Evolutionary conservation across 1,140 invertebrate species (phyloP), one percentile per base, ranked within the genome.

Genomic region (Colletes latitarsis): DNA sequence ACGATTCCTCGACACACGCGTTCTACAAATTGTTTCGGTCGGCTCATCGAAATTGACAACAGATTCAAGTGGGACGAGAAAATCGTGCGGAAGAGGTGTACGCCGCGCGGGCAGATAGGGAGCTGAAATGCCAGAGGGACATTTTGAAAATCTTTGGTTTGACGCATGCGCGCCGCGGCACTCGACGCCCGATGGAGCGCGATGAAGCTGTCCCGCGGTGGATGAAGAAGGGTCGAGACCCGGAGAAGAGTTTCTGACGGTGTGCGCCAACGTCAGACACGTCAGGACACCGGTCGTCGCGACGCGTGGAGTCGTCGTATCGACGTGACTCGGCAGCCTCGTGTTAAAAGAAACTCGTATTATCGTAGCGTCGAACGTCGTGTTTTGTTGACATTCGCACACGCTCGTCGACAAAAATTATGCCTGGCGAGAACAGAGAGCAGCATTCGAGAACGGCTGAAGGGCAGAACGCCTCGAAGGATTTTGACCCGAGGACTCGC

Each of bases 101-200:
- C 41, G 63, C 60, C n/a, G 14, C 21, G 17, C 17, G 41, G 82
- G 5, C 46, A 39, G 71, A 43, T 3, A 77, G 46, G 55, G 41
- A 4, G 67, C 17, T 53, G 84, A 86, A 87, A 81, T 83, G 85
- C 73, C 84, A 71, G 81, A 87, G 74, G 85, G 81, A 83, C 84
- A 74, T 86, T 91, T 88, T 87, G 89, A 90, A 90, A 92, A 92
- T 91, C 90, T 91, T 90, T 89, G 91, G 75, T 87, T 88, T 82
- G 72, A 87, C 89, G 91, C 89, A 90, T 92, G 92, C 91, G 92
- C 90, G 63, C 43, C 53, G 19, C 15, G 21, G 30, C 68, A 63
- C 72, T 71, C 82, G 67, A 49, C 68, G 53, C 68, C 79, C 69
- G 81, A 89, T 83, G 83, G 77, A 83, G 71, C 82, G 62, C 85